Evolutionary conservation across 2,888 invertebrate genomes (phyloP).

Genomic region (Blomia tropicalis): DNA sequence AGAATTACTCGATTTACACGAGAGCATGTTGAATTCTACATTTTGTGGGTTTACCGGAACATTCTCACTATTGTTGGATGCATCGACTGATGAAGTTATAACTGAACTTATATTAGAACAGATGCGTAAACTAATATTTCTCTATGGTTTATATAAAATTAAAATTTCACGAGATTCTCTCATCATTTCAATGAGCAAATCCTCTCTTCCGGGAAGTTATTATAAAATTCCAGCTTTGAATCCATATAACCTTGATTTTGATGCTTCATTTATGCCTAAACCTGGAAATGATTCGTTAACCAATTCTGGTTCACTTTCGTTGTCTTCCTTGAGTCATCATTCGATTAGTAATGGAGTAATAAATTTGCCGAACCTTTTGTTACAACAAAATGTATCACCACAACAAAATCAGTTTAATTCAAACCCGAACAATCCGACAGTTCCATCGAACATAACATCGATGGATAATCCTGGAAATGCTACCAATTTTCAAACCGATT

Average conservation of each 20-base stretch:
- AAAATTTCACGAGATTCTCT: conserved; percentile 75
- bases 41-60: conserved; percentile 89
- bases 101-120: conserved; percentile 80
- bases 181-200: conserved; percentile 81
- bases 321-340: neutral
- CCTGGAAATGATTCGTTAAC: neutral
- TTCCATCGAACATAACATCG: neutral
- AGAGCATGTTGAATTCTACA: conserved; percentile 45
- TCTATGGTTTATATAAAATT: conserved; percentile 67
- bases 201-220: conserved; percentile 88
- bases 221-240: neutral
- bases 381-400: conserved; percentile 4
- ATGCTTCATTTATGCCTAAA: neutral
- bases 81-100: conserved; percentile 76
- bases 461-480: conserved; percentile 33
- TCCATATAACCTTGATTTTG: neutral
- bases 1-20: neutral
- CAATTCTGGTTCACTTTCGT: neutral
- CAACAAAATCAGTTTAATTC: neutral
- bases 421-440: conserved; percentile 1
- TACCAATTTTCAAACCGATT: conserved; percentile 50
- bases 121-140: conserved; percentile 45
- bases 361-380: conserved; percentile 18
- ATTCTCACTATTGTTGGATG: conserved; percentile 74
- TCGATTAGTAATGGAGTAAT: neutral